Percentiles rank a stretch among this genome's conserved stretches.
Evolutionary conservation across 1,140 invertebrate species (phyloP).

Genomic region (Camponotus vicinus): DNA sequence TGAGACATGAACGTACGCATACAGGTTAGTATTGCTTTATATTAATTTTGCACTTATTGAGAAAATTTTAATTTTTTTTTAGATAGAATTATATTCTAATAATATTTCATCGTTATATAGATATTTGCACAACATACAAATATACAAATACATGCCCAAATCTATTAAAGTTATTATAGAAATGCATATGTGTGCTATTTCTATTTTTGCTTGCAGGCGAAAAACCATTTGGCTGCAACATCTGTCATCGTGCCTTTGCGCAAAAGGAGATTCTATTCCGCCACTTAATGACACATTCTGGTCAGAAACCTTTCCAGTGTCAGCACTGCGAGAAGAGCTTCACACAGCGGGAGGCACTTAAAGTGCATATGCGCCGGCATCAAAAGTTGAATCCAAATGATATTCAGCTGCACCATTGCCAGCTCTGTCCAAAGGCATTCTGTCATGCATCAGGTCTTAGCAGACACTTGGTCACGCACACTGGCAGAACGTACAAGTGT

Average conservation of each 20-base stretch:
- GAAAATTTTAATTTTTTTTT: constrained; percentile 10
- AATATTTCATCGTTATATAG: not conserved
- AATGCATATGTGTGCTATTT: constrained; percentile 28
- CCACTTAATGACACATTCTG: constrained; percentile 95
- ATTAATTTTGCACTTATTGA: constrained; percentile 11
- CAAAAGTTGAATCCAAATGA: constrained; percentile 87
- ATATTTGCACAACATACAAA: not conserved
- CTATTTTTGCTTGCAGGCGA: constrained; percentile 85
- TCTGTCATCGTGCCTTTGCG: constrained; percentile 91
- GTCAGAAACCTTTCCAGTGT: constrained; percentile 93
- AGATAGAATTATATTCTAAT: not conserved
- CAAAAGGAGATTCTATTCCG: constrained; percentile 93
- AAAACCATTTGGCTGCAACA: constrained; percentile 91
- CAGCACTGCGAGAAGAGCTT: constrained; percentile 91
- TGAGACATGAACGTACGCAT: constrained; percentile 92
- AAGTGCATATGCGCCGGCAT: constrained; percentile 89
- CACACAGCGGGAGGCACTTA: constrained; percentile 90
- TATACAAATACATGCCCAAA: not conserved
- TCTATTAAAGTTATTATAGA: constrained; percentile 27
- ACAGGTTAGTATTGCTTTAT: constrained; percentile 83
- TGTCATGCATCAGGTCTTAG: constrained; percentile 90
- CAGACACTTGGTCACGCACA: constrained; percentile 90
- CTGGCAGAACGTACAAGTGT: constrained; percentile 89
- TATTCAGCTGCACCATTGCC: constrained; percentile 89
- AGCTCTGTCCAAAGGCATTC: constrained; percentile 90